Percentiles rank a stretch among this genome's conserved stretches.
Evolutionary conservation across 2,797 vertebrate species (phyloP).

Genomic region (Peromyscus eremicus): DNA sequence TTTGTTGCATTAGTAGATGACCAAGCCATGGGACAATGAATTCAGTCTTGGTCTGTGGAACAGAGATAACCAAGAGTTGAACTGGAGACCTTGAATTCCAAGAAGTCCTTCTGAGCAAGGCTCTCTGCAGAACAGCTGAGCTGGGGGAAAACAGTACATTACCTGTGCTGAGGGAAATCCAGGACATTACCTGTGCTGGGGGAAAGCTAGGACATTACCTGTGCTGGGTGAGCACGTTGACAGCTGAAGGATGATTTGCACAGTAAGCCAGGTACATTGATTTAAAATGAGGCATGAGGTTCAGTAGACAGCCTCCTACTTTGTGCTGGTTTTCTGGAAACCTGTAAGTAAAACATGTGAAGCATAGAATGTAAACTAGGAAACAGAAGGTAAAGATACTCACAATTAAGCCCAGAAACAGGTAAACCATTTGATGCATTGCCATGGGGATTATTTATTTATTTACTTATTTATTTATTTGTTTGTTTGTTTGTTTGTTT

Average conservation of each 20-base stretch:
- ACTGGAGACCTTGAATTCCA: not conserved
- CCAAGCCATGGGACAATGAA: not conserved
- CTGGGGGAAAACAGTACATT: constrained; percentile 70
- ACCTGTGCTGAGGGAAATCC: constrained; percentile 93
- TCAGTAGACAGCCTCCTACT: constrained; percentile 95
- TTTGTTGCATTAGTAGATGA: not conserved
- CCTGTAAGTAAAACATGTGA: constrained; percentile 84
- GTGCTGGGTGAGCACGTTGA: constrained; percentile 96
- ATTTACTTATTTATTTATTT: not conserved
- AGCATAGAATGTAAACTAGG: constrained; percentile 43
- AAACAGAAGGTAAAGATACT: constrained; percentile 25
- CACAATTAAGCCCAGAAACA: not conserved
- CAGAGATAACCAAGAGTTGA: constrained; percentile 34
- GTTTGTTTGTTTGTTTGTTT: not conserved
- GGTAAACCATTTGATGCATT: constrained; percentile 10
- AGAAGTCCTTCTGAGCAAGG: not conserved
- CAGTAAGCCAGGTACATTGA: constrained; percentile 96
- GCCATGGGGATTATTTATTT: not conserved
- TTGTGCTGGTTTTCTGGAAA: constrained; percentile 96
- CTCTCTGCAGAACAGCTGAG: not conserved
- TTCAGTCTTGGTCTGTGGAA: not conserved
- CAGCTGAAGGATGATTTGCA: constrained; percentile 96
- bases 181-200: constrained; percentile 94
- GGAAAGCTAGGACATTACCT: constrained; percentile 89
- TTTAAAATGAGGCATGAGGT: constrained; percentile 95